Evolutionary conservation across 2,797 vertebrate species (phyloP), one percentile per base, ranked within the genome.

Genomic region (Chelon labrosus): DNA sequence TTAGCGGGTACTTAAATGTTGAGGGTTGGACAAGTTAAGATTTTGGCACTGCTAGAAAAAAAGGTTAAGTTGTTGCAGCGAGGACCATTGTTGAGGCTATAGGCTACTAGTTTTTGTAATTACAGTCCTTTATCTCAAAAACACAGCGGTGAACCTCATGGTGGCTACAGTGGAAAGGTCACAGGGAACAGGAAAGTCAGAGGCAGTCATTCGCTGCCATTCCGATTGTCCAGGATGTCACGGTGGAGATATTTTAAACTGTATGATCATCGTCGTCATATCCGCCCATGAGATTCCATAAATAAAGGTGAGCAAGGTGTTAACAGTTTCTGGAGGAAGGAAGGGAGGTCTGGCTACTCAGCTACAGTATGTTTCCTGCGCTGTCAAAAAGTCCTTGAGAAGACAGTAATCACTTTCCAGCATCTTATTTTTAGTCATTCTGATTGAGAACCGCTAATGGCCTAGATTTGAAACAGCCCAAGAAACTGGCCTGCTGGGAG

Each of bases 401-500:
- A 51, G 60, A 62, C 66, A 73, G 16, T 56, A 65, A 84, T 77
- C 65, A 65, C 61, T 3, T 27, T 41, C 41, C 31, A 1, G 5
- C 44, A 56, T 79, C 53, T 70, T 78, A 78, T 73, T 82, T 81
- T 66, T 57, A 77, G 72, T 75, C 54, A 41, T 73, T 78, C 67
- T 74, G 65, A 82, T 81, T 63, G 76, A 73, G 67, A 75, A 58
- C 70, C 38, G 56, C 52, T 64, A 77, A 68, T 65, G 60, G 73
- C 69, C 77, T 70, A 55, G 53, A 75, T 79, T 66, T 47, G 8
- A 53, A 79, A 75, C 20, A 67, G 65, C 39, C 53, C 47, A 31
- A 50, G 62, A 74, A 37, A 12, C 52, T 39, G 27, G 25, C 81
- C 61, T 72, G 75, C 79, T 77, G 83, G 55, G 79, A 74, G 55